Percentiles rank a stretch among this genome's conserved stretches.
These are phyloP conservation scores for Spizella passerina DNA, from an alignment of 2,797 vertebrate species.

Conservation along the genomic window DNA sequence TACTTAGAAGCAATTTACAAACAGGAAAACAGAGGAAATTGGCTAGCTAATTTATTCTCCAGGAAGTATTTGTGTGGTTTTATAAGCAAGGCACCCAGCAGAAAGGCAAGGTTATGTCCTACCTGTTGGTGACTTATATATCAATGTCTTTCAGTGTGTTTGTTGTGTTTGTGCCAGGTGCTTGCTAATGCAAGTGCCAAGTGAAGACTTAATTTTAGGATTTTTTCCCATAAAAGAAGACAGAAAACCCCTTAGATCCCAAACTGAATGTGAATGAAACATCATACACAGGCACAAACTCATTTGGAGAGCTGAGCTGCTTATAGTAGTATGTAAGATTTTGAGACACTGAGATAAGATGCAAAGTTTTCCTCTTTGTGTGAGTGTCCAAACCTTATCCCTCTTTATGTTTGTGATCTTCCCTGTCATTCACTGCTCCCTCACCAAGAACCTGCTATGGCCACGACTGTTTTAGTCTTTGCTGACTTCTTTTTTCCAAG, in stretches of 20 bases:
- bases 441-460: rapidly evolving
- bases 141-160: neutral
- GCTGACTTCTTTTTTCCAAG: neutral
- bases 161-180: neutral
- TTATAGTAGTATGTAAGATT: neutral
- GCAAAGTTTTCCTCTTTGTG: neutral
- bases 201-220: neutral
- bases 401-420: neutral
- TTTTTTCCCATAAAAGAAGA: neutral
- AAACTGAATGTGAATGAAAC: neutral
- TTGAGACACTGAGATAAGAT: neutral
- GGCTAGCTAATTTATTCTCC: constrained; percentile 41
- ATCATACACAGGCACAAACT: neutral
- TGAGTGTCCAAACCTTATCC: neutral
- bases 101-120: neutral
- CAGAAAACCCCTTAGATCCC: neutral
- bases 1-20: constrained; percentile 39
- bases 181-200: neutral
- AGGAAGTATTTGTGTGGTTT: constrained; percentile 25
- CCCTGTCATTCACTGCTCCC: neutral
- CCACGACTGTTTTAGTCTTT: neutral
- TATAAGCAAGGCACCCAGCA: constrained; percentile 4
- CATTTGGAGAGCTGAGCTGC: neutral
- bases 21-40: constrained; percentile 54
- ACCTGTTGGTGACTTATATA: neutral